Evolutionary conservation across 2,113 vertebrate genomes (phyloP), one percentile per base, ranked within the genome.

Genomic region (Phoenicopterus ruber): DNA sequence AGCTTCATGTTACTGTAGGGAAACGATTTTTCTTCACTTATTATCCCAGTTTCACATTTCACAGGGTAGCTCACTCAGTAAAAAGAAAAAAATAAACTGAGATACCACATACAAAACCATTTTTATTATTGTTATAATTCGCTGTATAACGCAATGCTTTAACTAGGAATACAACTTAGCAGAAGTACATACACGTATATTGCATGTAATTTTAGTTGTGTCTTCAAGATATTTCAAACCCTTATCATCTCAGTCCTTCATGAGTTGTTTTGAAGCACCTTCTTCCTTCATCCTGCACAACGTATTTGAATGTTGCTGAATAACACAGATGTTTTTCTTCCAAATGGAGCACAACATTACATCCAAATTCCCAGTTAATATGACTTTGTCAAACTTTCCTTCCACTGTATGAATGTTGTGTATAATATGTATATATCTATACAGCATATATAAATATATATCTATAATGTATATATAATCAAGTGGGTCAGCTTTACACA

Each of bases 391-490:
- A 96, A 31, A 36, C 71, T 76, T 93, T 50, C 11, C 66, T 94
- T 95, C 90, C n/a, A 72, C 86, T 84, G 67, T 84, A 91, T 89
- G 90, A 96, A 95, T 86, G 67, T 92, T 85, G 59, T 86, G 44
- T 93, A 63, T 83, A 93, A 70, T 86, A 90, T 86, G 38, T 79
- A 86, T 88, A 62, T 90, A 95, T 36, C 88, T 96, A 91, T 96
- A 83, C 96, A 95, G 91, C 54, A 94, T 98, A 94, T 96, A 96
- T 93, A 97, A 95, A 97, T 97, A 97, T 97, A 96, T 93, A 90
- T 97, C 86, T 97, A 91, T 91, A 93, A 81, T 94, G 80, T 85
- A 76, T 74, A 71, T 91, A 94, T 96, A 96, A 93, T 95, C 91
- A 94, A 77, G 69, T 96, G 82, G 65, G 86, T 95, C 89, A 96